These are phyloP conservation scores for Hedya salicella DNA, from an alignment of 2,888 invertebrate species.

Conservation along the genomic window DNA sequence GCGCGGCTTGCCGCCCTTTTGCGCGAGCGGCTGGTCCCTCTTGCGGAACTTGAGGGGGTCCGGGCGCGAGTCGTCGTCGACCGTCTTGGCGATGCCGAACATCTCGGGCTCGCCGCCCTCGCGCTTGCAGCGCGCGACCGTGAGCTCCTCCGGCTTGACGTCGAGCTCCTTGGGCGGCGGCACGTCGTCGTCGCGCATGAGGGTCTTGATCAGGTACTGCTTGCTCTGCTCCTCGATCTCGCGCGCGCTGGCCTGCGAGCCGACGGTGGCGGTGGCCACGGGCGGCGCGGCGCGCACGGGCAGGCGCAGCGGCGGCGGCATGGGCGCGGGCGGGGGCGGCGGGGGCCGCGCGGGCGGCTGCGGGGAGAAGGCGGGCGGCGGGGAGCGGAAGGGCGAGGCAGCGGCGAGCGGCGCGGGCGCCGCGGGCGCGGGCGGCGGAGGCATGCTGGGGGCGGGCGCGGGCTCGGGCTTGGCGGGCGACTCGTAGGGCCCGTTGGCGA, in stretches of 20 bases:
- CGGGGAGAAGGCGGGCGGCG: constrained; percentile 57
- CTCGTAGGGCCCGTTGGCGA: constrained; percentile 38
- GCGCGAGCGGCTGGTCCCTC: constrained; percentile 60
- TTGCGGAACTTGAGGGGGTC: constrained; percentile 58
- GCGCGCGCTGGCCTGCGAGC: constrained; percentile 80
- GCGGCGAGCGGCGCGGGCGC: constrained; percentile 56
- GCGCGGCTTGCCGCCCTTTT: constrained; percentile 75
- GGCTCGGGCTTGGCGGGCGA: constrained; percentile 46
- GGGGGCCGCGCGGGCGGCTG: constrained; percentile 50
- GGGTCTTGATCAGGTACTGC: constrained; percentile 95
- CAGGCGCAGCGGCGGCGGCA: constrained; percentile 60
- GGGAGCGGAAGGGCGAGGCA: constrained; percentile 61
- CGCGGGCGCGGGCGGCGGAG: constrained; percentile 50
- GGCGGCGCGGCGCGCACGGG: constrained; percentile 65
- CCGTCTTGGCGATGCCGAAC: constrained; percentile 83
- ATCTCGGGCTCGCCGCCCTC: constrained; percentile 78
- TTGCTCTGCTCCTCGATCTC: constrained; percentile 88
- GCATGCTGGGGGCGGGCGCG: constrained; percentile 53
- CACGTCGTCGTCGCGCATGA: constrained; percentile 94
- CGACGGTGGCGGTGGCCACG: constrained; percentile 75
- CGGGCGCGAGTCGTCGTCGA: constrained; percentile 62
- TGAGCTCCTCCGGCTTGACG: constrained; percentile 83
- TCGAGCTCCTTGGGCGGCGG: constrained; percentile 87
- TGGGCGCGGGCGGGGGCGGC: background rate
- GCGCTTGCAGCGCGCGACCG: constrained; percentile 73